Base-by-base conservation (phyloP, 92 coral and sea anemone species). In the Metridium senile region DNA sequence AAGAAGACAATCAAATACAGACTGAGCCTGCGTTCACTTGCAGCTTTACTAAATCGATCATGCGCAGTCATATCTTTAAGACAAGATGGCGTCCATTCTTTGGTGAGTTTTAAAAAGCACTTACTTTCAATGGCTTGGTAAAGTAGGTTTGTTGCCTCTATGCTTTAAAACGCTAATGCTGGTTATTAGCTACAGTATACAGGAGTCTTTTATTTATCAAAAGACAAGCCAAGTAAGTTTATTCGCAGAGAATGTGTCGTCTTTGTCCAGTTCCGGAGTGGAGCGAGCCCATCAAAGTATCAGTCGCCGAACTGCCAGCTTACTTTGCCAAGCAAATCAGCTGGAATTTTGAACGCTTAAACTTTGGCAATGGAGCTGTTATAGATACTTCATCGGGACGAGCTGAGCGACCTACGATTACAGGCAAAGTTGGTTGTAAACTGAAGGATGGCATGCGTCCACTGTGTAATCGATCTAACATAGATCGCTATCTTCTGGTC, bases 291-390 rank as follows among this genome's bases (percentile, higher is more conserved):
- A 68, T 85, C 35, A 90, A 92, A 72, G 84, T 93, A 11, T 76
- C 87, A 75, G 98, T 93, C 16, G 74, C 75, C 0, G 93, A 92
- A 25, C 84, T 93, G 16, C 98, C 98, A 19, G 73, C 82, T 57
- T 93, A 86, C 80, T 93, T 93, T 85, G 71, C 94, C 63, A 91
- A 88, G 81, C 93, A 93, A 74, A 92, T 91, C 39, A 93, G 98
- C 88, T 93, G 98, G 98, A 93, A 93, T 71, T 93, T 93, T 72
- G 98, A 93, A 70, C 88, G 98, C 26, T 79, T 93, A 21, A 93
- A 93, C 89, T 93, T 90, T 70, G 98, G 98, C 8, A 89, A 89
- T 53, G 98, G 93, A 39, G 88, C 98, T 43, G 90, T 93, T 39
- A 70, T 93, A 71, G 98, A 93, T 54, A 93, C 88, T 25, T 70